These are phyloP conservation scores for Oreotrochilus melanogaster DNA, from an alignment of 2,113 vertebrate genomes.

Conservation along the genomic window DNA sequence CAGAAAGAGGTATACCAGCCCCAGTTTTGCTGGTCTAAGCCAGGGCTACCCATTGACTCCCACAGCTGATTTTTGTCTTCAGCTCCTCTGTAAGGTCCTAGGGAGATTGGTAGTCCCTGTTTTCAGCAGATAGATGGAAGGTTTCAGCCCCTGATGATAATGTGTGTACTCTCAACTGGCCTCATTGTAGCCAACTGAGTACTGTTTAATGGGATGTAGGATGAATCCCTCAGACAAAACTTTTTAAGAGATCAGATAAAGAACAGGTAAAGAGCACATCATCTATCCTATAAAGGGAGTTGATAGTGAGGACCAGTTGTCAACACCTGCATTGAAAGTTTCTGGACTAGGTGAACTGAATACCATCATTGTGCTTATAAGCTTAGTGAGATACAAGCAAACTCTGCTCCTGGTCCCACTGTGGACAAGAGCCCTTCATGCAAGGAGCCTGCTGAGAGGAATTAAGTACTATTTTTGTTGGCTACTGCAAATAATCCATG, in stretches of 20 bases:
- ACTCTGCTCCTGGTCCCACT: neutral
- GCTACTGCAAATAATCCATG: neutral
- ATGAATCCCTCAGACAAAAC: neutral
- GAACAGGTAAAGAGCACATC: neutral
- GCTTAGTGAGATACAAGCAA: neutral
- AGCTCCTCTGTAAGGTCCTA: neutral
- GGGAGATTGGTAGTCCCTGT: neutral
- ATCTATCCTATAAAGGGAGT: neutral
- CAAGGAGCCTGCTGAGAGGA: neutral
- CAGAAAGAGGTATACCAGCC: neutral
- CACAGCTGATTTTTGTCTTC: neutral
- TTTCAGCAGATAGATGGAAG: neutral
- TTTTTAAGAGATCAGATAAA: neutral
- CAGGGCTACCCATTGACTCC: neutral
- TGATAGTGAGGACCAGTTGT: neutral
- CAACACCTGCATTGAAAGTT: neutral
- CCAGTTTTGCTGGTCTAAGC: neutral
- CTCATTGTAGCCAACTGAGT: neutral
- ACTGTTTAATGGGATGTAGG: fast-evolving
- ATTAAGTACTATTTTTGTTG: neutral
- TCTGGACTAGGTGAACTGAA: neutral
- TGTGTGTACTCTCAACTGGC: neutral
- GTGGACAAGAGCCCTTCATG: neutral
- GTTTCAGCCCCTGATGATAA: neutral
- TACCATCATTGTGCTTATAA: neutral